phyloP scores from a whole-genome alignment of 2,113 vertebrate species.

The Otus sunia region DNA sequence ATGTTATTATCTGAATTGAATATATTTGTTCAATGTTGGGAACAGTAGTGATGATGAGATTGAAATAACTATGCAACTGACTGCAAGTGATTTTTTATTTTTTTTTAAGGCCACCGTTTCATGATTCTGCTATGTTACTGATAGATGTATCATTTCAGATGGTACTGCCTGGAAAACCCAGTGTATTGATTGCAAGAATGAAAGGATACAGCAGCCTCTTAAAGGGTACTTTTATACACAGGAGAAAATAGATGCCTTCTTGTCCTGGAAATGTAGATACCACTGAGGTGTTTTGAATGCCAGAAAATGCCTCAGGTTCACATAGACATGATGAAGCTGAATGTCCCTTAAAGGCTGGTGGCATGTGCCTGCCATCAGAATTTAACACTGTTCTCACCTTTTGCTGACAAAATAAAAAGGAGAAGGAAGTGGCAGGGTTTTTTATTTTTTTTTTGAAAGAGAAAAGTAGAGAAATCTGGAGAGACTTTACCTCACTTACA shows the following conservation, averaged over 20 bases:
- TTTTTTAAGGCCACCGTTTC: not conserved
- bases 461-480: constrained; percentile 17
- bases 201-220: not conserved
- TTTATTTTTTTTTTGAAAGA: not conserved
- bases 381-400: not conserved
- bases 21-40: not conserved
- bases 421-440: not conserved
- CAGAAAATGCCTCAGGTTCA: not conserved
- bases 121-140: not conserved
- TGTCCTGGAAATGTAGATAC: not conserved
- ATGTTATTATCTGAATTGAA: not conserved
- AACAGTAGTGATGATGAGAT: not conserved
- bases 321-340: not conserved
- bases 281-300: not conserved
- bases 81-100: not conserved
- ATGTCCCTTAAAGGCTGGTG: not conserved
- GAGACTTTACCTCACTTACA: constrained; percentile 39
- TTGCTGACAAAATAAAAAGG: constrained; percentile 17
- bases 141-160: not conserved
- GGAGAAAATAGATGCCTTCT: not conserved
- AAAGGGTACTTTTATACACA: not conserved
- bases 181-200: not conserved
- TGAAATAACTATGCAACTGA: not conserved
- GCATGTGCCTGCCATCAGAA: not conserved
- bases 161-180: not conserved